Percentiles rank a stretch among this genome's conserved stretches.
These are phyloP conservation scores for Hoplias malabaricus DNA, from an alignment of 2,113 vertebrate genomes.

Conservation along the genomic window DNA sequence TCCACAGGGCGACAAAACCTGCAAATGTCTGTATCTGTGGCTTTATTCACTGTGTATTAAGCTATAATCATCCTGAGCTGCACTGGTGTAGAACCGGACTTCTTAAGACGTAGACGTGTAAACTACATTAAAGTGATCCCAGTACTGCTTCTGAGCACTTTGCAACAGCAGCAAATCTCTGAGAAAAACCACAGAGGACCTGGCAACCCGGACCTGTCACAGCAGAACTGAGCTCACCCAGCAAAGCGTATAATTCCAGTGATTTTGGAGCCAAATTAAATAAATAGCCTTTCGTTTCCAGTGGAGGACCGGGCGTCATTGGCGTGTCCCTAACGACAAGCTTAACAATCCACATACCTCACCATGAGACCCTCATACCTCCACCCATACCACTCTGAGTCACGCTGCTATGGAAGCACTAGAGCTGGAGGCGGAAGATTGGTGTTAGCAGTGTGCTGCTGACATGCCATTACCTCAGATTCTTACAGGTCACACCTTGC, in stretches of 20 bases:
- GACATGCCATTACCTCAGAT: slow-evolving; percentile 37
- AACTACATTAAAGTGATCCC: too few relatives aligned
- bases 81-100: too few relatives aligned
- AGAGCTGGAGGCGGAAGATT: not conserved
- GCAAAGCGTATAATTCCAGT: slow-evolving; percentile 36
- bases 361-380: not conserved
- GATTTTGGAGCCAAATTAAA: slow-evolving; percentile 50
- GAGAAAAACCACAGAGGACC: not conserved
- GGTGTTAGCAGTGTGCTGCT: not conserved
- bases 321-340: slow-evolving; percentile 23
- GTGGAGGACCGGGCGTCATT: slow-evolving; percentile 8
- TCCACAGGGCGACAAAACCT: too few relatives aligned
- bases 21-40: too few relatives aligned
- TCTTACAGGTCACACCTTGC: slow-evolving; percentile 33
- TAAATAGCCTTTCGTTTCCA: slow-evolving; percentile 39
- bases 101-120: too few relatives aligned
- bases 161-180: slow-evolving; percentile 21
- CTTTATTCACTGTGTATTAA: too few relatives aligned
- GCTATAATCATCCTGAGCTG: too few relatives aligned
- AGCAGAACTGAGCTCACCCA: slow-evolving; percentile 49
- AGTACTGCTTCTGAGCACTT: not conserved
- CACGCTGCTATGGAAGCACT: slow-evolving; percentile 29
- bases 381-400: slow-evolving; percentile 41
- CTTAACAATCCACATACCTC: slow-evolving; percentile 34
- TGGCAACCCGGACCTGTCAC: slow-evolving; percentile 27